Base-by-base conservation (phyloP, 2,797 vertebrate genomes). In the Manis pentadactyla region DNA sequence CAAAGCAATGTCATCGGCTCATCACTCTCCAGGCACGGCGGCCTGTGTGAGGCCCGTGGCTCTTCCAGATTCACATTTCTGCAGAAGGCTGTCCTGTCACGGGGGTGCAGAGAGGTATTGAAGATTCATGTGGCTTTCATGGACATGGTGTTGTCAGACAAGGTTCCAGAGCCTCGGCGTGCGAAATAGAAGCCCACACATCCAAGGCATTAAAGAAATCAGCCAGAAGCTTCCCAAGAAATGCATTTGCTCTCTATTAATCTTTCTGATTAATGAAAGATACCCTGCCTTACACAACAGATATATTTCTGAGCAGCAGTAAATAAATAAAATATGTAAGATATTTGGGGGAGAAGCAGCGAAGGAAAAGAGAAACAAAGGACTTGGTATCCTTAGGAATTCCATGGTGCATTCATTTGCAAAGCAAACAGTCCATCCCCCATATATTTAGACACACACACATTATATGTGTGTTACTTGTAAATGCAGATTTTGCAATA, bases 361-460 rank as follows among this genome's bases (percentile, higher is more conserved):
- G 57, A 78, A 85, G 29, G 49, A 53, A 92, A 95, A 64, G 74
- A 69, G 55, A 89, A 89, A 69, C 27, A 49, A 83, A 97, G 29
- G 21, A n/a, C 34, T 25, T 88, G 27, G 5, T 59, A 88, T 84
- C 85, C 75, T 92, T 94, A 87, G 77, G n/a, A 89, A 85, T 87
- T 90, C 55, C n/a, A 14, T 25, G 21, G 34, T 71, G 5, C 83
- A 46, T 84, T 94, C 19, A 87, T 83, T 82, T 94, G 68, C 29
- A 95, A 95, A 87, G 39, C 63, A 87, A 86, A 89, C 14, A 42
- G 37, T 96, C 39, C 29, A 49, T 19, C n/a, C 55, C 23, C 49
- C 21, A 25, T 37, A 25, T 59, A 64, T 55, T 51, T 53, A 25
- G 19, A 49, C 21, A 79, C 31, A 42, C 1, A 49, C 37, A 18